These are phyloP conservation scores for Cephus nigrinus DNA, from an alignment of 2,888 invertebrate species.

Conservation along the genomic window DNA sequence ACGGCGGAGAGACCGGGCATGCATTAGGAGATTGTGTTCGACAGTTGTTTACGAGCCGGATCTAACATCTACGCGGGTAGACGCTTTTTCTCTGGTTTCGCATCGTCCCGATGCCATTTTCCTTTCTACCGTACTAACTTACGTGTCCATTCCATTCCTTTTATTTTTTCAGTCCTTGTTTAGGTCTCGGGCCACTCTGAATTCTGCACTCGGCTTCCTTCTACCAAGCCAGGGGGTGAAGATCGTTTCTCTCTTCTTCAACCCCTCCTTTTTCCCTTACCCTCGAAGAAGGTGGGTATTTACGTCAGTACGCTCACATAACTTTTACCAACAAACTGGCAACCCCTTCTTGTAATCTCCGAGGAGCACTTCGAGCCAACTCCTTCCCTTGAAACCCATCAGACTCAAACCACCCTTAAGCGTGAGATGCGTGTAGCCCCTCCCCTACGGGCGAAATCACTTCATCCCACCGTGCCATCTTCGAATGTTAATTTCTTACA, in stretches of 20 bases:
- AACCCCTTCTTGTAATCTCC: conserved; percentile 45
- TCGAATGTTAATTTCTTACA: not conserved
- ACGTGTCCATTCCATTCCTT: conserved; percentile 32
- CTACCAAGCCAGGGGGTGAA: not conserved
- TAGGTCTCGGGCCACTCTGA: conserved; percentile 18
- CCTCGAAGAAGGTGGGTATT: conserved; percentile 44
- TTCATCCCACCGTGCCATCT: not conserved
- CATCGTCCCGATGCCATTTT: conserved; percentile 32
- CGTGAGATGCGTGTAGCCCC: not conserved
- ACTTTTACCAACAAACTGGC: conserved; percentile 55
- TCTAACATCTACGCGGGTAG: conserved; percentile 35
- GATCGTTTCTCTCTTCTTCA: not conserved
- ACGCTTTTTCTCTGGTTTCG: conserved; percentile 19
- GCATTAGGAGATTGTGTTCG: conserved; percentile 66
- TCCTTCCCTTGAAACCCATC: conserved; percentile 20
- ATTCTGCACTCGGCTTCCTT: conserved; percentile 23
- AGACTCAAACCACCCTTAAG: not conserved
- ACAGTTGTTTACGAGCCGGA: conserved; percentile 62
- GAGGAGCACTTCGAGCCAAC: conserved; percentile 41
- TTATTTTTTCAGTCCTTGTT: conserved; percentile 14
- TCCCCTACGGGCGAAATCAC: not conserved
- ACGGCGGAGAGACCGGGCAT: conserved; percentile 48
- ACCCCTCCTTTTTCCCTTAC: not conserved
- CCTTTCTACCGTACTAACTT: conserved; percentile 30
- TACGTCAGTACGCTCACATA: conserved; percentile 53